Base-by-base conservation (phyloP, 2,888 invertebrate species). In the Tetanocera ferruginea region DNA sequence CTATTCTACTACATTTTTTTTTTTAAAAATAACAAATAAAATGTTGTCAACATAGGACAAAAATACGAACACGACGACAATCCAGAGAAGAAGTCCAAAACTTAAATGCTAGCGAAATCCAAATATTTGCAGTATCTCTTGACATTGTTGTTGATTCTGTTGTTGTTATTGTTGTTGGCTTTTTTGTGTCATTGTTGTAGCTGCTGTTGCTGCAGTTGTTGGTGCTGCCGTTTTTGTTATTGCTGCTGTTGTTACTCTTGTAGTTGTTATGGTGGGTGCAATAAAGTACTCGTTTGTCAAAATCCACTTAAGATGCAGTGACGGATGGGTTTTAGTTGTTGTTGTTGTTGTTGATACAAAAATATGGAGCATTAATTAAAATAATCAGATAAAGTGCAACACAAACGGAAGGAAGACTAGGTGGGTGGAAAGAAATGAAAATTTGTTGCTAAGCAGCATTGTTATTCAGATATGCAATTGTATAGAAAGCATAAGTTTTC, bases 21-120 rank as follows among this genome's bases (percentile, higher is more conserved):
- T n/a, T 43, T 67, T 37, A 37, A 51, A 69, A 69, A 69, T 28
- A 51, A 51, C 69, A 69, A 67, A 69, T 69, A 69, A 69, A 69
- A 69, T 69, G 69, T 69, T 49, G 8, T 28, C 64, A 64, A 28
- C 74, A 74, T 28, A 49, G 17, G 62, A 52, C 31, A 28, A 19
- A 52, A 34, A 37, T 17, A 43, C 19, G 34, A 6, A 31, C 31
- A 72, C n/a, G 43, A 69, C 49, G 6, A 25, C 49, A 28, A 64
- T 55, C 19, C 19, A 25, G 28, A 62, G 23, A 17, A 9, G 14
- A 23, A 8, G 25, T 25, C 25, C 49, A 23, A 23, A 49, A 34
- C 51, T 69, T 25, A 51, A 72, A 57, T 60, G 55, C 60, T 31
- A 57, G 57, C 43, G 23, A 57, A 34, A 72, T 34, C 17, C 60